Evolutionary conservation across 2,888 invertebrate genomes (phyloP).

Genomic region (Xestia xanthographa): DNA sequence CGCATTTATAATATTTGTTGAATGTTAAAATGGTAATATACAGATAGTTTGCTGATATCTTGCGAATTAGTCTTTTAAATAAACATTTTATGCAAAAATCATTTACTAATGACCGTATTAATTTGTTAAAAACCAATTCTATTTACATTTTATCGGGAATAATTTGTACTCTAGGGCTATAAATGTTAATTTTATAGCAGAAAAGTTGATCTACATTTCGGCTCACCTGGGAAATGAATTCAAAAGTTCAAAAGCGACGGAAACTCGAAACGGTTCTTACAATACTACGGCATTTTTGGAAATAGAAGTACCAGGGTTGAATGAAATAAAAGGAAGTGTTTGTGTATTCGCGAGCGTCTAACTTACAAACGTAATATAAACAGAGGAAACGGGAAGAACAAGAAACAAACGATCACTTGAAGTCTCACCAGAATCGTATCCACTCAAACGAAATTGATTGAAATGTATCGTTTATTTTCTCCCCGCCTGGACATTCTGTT

Average conservation of each 20-base stretch:
- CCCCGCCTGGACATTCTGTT: conserved; percentile 61
- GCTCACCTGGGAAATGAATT: conserved; percentile 64
- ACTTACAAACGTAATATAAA: conserved; percentile 36
- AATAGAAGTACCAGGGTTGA: not conserved
- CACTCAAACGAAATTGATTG: conserved; percentile 68
- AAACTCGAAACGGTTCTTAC: conserved; percentile 64
- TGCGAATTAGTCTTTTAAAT: conserved; percentile 6
- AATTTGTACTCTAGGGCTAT: conserved; percentile 48
- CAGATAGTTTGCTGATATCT: not conserved
- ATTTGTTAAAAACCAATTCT: conserved; percentile 44
- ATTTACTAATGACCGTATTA: conserved; percentile 41
- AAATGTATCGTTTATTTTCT: conserved; percentile 65
- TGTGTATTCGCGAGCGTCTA: conserved; percentile 30
- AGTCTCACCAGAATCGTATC: conserved; percentile 62
- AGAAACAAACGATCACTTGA: conserved; percentile 64
- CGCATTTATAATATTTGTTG: not conserved
- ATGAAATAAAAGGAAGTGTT: conserved; percentile 16
- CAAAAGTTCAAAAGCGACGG: conserved; percentile 57
- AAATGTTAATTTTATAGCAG: conserved; percentile 59
- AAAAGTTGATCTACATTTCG: conserved; percentile 48
- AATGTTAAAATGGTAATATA: not conserved
- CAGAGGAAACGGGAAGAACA: conserved; percentile 52
- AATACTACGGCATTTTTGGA: conserved; percentile 34
- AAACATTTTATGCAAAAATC: conserved; percentile 12
- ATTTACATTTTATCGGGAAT: conserved; percentile 52